Evolutionary conservation across 2,113 vertebrate species (phyloP).

Genomic region (Sakesphorus luctuosus): DNA sequence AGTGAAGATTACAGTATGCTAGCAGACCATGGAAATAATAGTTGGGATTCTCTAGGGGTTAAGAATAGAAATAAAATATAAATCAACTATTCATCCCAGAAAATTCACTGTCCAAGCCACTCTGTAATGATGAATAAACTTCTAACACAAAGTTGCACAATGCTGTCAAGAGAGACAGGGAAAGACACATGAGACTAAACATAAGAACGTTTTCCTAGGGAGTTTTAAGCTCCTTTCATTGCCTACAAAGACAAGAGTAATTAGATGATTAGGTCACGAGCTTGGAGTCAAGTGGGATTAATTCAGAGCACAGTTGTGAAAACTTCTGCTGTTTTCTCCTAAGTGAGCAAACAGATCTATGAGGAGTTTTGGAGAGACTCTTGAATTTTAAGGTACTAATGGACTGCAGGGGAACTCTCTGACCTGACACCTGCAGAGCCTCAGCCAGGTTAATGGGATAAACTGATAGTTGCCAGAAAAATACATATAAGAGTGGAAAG

Average conservation of each 20-base stretch:
- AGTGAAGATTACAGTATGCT: background rate
- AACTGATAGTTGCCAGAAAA: background rate
- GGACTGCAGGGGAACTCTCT: background rate
- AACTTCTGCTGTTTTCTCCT: background rate
- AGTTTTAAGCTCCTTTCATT: background rate
- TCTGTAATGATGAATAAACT: background rate
- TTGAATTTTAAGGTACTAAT: background rate
- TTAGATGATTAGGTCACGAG: fast-evolving
- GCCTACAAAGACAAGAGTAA: background rate
- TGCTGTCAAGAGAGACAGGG: background rate
- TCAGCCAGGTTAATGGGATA: background rate
- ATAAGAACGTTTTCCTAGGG: background rate
- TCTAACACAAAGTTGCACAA: background rate
- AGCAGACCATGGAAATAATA: background rate
- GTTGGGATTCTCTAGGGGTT: background rate
- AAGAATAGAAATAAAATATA: background rate
- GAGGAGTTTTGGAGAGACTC: background rate
- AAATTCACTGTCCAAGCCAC: background rate
- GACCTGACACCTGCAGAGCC: background rate
- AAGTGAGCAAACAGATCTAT: fast-evolving
- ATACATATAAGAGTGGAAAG: background rate
- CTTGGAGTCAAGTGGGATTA: background rate
- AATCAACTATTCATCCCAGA: background rate
- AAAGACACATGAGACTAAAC: fast-evolving
- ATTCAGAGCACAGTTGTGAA: background rate